Evolutionary conservation across 2,113 vertebrate species (phyloP).

Genomic region (Cyanoliseus patagonus): DNA sequence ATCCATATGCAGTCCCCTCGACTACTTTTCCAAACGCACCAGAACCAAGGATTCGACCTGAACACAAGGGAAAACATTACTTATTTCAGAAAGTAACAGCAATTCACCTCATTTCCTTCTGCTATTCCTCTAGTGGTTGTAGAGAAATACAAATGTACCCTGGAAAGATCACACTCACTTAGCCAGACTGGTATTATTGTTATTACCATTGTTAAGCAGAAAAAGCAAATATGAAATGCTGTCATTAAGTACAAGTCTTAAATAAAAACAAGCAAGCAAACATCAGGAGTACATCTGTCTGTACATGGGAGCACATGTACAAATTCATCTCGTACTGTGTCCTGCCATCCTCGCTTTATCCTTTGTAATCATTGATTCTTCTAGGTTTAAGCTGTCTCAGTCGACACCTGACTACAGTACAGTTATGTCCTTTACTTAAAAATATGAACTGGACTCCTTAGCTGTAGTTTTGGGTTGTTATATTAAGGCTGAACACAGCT

Average conservation of each 20-base stretch:
- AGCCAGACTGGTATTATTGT: background rate
- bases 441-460: background rate
- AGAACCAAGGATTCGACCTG: constrained; percentile 95
- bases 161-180: background rate
- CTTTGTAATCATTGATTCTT: background rate
- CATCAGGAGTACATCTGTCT: background rate
- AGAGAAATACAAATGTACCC: background rate
- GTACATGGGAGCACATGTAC: background rate
- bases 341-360: background rate
- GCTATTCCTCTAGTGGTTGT: background rate
- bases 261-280: background rate
- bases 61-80: background rate
- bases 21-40: constrained; percentile 98
- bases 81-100: background rate
- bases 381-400: background rate
- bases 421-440: background rate
- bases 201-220: background rate
- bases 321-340: background rate
- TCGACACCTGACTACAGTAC: background rate
- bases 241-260: constrained; percentile 17
- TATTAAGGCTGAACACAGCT: background rate
- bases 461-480: fast-evolving
- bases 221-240: constrained; percentile 16
- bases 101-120: background rate
- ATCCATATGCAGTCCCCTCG: constrained; percentile 94